These are phyloP conservation scores for Vireo altiloquus DNA, from an alignment of 2,113 vertebrate genomes.

Conservation along the genomic window DNA sequence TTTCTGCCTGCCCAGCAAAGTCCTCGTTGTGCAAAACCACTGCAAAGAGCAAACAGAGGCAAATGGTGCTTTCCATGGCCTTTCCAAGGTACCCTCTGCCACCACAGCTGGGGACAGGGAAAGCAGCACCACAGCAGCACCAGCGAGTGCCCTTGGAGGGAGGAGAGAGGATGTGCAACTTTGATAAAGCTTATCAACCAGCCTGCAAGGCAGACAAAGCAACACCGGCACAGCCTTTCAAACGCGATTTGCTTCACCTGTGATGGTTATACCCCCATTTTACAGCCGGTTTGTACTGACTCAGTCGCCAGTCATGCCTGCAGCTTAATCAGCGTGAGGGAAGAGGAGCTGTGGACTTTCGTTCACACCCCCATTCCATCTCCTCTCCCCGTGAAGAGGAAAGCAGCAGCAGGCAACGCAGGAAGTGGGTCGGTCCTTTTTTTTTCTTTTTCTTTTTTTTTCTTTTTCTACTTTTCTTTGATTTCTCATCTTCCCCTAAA, in stretches of 20 bases:
- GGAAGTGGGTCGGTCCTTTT: background rate
- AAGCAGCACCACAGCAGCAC: rapidly evolving
- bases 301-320: background rate
- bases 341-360: background rate
- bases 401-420: background rate
- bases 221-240: background rate
- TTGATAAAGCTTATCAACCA: background rate
- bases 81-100: background rate
- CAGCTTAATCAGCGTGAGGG: background rate
- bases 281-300: background rate
- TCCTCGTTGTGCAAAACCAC: background rate
- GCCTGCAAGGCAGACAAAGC: rapidly evolving
- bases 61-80: rapidly evolving
- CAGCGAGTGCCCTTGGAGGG: rapidly evolving
- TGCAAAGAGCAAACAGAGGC: background rate
- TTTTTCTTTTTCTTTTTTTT: background rate
- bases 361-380: background rate
- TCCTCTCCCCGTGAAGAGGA: background rate
- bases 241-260: rapidly evolving
- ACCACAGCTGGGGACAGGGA: background rate
- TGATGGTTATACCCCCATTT: background rate
- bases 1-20: background rate
- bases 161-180: rapidly evolving
- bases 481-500: constrained; percentile 31
- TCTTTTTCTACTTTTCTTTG: background rate